Evolutionary conservation across 92 coral and sea anemone species (phyloP), one percentile per base, ranked within the genome.

Genomic region (Parazoanthus swiftii): DNA sequence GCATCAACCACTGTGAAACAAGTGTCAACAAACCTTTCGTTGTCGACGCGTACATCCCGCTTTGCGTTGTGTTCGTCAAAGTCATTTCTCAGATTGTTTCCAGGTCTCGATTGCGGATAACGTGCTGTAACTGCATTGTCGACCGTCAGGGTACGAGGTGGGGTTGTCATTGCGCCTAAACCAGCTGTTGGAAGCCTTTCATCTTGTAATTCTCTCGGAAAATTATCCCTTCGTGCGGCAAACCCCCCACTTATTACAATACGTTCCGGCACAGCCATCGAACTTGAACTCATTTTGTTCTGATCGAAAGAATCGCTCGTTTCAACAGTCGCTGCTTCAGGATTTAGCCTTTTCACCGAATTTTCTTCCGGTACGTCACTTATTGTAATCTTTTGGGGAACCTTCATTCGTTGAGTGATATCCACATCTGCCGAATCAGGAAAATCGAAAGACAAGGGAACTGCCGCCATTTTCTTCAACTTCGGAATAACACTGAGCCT

Each of bases 231-330:
- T 79, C 91, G 89, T 1, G 80, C 92, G 26, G 90, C 88, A 82
- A 77, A 85, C 10, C 86, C 91, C 39, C 94, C 98, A 59, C 89
- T 91, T 21, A 93, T 89, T 14, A 94, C 96, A 35, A 97, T 97
- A 66, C 96, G 91, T 38, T 97, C 99, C 3, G 99, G 99, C 66
- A 97, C 96, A 1, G 92, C 82, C 99, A 97, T 97, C 15, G 95
- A 74, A 33, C 66, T 66, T 33, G 94, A 88, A 8, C 85, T 16
- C 83, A 93, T 82, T 1, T 58, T 88, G 1, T 75, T 82, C 15
- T 88, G 79, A 59, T 84, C 80, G 73, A 77, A 54, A 50, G 76
- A 18, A 8, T 42, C 79, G 18, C 85, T 73, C 37, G 48, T 74
- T 26, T 72, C 71, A 21, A 25, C 86, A 23, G 89, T 58, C 9